Conservation (phyloP, 2,113 vertebrate genomes). For the Oxygymnocypris stewartii region DNA sequence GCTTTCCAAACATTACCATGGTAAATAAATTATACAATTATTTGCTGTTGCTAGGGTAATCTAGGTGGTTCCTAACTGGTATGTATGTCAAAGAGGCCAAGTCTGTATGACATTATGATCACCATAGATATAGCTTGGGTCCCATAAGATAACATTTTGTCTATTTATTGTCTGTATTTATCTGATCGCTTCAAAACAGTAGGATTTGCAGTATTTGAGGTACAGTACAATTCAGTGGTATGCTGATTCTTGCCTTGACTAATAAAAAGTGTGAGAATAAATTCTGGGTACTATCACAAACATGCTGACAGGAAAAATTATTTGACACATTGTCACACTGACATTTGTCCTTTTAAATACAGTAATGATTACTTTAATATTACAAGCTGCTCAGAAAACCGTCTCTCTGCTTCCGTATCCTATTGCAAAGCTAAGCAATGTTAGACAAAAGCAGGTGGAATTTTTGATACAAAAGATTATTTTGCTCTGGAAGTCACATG, state of each 20-base stretch:
- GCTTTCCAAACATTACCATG: neutral
- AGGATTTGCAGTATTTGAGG: neutral
- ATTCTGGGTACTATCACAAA: neutral
- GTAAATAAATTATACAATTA: neutral
- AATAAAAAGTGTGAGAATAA: neutral
- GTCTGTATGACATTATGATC: neutral
- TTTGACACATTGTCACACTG: neutral
- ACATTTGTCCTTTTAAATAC: neutral
- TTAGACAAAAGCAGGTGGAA: slow-evolving; percentile 29
- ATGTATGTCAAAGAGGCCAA: neutral
- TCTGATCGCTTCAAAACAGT: neutral
- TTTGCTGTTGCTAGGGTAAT: neutral
- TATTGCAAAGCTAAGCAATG: neutral
- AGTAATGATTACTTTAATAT: neutral
- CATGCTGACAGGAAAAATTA: neutral
- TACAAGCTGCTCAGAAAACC: neutral
- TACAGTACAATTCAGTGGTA: neutral
- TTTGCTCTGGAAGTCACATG: slow-evolving; percentile 77
- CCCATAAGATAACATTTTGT: neutral
- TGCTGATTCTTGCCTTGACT: neutral
- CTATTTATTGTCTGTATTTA: neutral
- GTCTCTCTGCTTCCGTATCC: neutral
- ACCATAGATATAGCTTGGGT: neutral
- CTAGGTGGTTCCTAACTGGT: neutral
- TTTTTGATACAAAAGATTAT: slow-evolving; percentile 69